Percentiles rank a stretch among this genome's conserved stretches.
Conservation (phyloP, 2,888 invertebrate species). For the Patella depressa region DNA sequence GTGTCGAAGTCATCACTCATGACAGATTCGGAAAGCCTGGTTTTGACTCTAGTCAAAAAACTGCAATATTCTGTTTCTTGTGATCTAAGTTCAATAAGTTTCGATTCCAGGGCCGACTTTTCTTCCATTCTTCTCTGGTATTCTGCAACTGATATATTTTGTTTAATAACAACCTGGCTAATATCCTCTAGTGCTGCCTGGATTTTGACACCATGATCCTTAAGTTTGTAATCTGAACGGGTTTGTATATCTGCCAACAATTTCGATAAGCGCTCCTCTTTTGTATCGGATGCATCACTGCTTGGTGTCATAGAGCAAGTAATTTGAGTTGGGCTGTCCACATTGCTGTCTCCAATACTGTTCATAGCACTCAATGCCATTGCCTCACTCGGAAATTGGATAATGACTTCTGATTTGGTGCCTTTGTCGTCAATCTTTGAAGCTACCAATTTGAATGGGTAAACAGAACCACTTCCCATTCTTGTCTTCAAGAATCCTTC, state of each 20-base stretch:
- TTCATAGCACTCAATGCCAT: slow-evolving; percentile 1
- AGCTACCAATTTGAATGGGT: background rate
- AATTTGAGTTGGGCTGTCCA: background rate
- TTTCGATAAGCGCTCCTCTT: slow-evolving; percentile 4
- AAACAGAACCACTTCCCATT: background rate
- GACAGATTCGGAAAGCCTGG: slow-evolving; percentile 29
- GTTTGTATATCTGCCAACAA: background rate
- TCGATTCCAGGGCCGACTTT: slow-evolving; percentile 40
- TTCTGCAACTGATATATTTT: slow-evolving; percentile 27
- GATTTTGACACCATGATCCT: slow-evolving; percentile 23
- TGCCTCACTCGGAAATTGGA: slow-evolving; percentile 9
- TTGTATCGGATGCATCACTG: background rate
- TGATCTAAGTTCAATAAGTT: slow-evolving; percentile 43
- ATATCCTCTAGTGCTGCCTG: slow-evolving; percentile 12
- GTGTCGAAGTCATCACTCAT: slow-evolving; percentile 31
- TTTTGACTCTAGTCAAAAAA: slow-evolving; percentile 32
- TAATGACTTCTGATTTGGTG: background rate
- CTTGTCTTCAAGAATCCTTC: background rate
- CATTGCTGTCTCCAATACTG: slow-evolving; percentile 12
- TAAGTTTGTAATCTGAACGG: background rate
- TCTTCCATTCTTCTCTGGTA: slow-evolving; percentile 33
- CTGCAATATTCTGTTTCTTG: slow-evolving; percentile 48
- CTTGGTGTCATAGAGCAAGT: slow-evolving; percentile 2
- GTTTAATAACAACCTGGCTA: background rate
- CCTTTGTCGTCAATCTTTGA: background rate